Evolutionary conservation across 2,888 invertebrate species (phyloP).

Genomic region (Argyra leucocephala): DNA sequence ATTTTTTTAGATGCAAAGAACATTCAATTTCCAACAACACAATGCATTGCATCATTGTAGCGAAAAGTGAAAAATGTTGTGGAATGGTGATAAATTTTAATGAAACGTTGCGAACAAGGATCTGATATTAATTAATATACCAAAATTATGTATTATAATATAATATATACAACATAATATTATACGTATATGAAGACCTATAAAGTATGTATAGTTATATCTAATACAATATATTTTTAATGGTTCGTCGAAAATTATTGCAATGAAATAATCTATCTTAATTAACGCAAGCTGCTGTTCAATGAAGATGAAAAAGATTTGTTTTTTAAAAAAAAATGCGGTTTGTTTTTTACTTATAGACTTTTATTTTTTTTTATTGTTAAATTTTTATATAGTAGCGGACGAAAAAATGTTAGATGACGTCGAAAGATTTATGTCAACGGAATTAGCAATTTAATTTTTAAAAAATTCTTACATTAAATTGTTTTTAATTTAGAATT

Average conservation of each 20-base stretch:
- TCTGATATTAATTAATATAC: neutral
- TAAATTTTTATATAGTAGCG: neutral
- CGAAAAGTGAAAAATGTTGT: neutral
- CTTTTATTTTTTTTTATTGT: too few relatives aligned
- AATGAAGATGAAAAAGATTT: neutral
- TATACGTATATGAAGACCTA: neutral
- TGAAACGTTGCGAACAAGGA: constrained; percentile 5
- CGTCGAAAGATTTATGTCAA: neutral
- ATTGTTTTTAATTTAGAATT: neutral
- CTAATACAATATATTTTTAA: neutral
- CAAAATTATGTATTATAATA: neutral
- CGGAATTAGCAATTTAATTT: neutral
- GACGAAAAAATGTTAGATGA: neutral
- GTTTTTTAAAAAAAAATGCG: neutral
- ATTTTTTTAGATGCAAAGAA: too few relatives aligned
- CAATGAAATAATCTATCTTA: neutral
- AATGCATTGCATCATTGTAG: neutral
- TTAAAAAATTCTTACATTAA: neutral
- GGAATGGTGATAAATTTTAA: neutral
- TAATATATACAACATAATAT: neutral
- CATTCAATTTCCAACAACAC: too few relatives aligned
- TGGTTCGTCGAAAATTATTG: neutral
- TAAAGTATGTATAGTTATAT: neutral
- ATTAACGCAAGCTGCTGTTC: neutral
- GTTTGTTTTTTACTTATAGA: neutral